A percentile compares a stretch with the other conserved stretches of the same genome.
These are phyloP conservation scores for Acanthochromis polyacanthus DNA, from an alignment of 2,113 vertebrate species.

Conservation along the genomic window DNA sequence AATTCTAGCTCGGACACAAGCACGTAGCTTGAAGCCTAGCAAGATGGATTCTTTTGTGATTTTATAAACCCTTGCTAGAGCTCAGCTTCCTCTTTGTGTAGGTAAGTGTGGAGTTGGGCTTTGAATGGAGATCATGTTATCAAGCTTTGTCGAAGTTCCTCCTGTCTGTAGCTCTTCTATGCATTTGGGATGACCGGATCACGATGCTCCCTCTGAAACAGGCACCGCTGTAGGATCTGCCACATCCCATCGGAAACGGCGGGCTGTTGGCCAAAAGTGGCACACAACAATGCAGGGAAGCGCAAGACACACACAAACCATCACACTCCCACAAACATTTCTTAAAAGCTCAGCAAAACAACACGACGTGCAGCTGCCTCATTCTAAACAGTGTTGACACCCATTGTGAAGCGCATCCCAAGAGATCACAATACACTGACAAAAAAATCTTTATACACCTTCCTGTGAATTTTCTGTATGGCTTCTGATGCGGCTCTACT, in stretches of 20 bases:
- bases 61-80: too few relatives aligned
- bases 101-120: neutral
- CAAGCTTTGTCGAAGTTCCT: conserved; percentile 37
- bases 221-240: conserved; percentile 54
- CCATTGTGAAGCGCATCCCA: conserved; percentile 50
- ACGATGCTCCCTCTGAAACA: conserved; percentile 50
- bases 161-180: conserved; percentile 38
- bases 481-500: conserved; percentile 37
- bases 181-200: conserved; percentile 34
- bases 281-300: conserved; percentile 23
- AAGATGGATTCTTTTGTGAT: too few relatives aligned
- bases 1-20: too few relatives aligned
- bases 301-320: conserved; percentile 35
- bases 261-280: conserved; percentile 54
- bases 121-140: conserved; percentile 37
- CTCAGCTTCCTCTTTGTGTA: too few relatives aligned
- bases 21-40: too few relatives aligned
- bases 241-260: conserved; percentile 53
- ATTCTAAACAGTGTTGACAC: conserved; percentile 45
- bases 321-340: conserved; percentile 45
- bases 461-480: conserved; percentile 41
- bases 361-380: conserved; percentile 41
- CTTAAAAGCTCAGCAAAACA: conserved; percentile 74
- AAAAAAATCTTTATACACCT: conserved; percentile 41
- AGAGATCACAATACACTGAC: conserved; percentile 63